These are phyloP conservation scores for Trachelipus rathkii DNA, from an alignment of 1,140 invertebrate genomes.

Conservation along the genomic window DNA sequence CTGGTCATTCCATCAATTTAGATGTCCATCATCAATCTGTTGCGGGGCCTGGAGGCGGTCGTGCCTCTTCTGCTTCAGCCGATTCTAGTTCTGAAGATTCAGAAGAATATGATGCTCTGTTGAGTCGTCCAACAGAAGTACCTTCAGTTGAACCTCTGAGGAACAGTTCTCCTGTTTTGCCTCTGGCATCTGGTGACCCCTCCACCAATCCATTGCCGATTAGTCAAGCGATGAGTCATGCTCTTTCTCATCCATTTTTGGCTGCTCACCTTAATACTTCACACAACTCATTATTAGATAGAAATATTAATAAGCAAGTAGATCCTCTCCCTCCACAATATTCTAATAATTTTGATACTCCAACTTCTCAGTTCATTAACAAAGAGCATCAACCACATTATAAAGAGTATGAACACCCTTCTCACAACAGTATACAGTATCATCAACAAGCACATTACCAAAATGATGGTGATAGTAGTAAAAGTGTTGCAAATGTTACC, in stretches of 20 bases:
- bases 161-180: constrained; percentile 15
- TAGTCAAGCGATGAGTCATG: constrained; percentile 45
- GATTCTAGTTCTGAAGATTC: constrained; percentile 42
- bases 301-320: background rate
- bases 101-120: constrained; percentile 34
- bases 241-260: constrained; percentile 43
- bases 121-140: constrained; percentile 19
- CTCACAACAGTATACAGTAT: constrained; percentile 9
- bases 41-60: background rate
- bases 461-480: background rate
- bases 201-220: constrained; percentile 26
- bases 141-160: constrained; percentile 30
- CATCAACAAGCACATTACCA: constrained; percentile 7
- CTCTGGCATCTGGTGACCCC: constrained; percentile 16
- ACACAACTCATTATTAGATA: constrained; percentile 19
- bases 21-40: background rate
- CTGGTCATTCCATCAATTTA: constrained; percentile 10
- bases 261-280: constrained; percentile 39
- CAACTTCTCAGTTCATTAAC: background rate
- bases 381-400: constrained; percentile 1
- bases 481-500: background rate
- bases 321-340: background rate
- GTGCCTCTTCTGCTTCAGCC: background rate
- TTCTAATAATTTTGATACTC: background rate
- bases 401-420: constrained; percentile 8